Evolutionary conservation across 1,140 invertebrate species (phyloP).

Genomic region (Idris sp.): DNA sequence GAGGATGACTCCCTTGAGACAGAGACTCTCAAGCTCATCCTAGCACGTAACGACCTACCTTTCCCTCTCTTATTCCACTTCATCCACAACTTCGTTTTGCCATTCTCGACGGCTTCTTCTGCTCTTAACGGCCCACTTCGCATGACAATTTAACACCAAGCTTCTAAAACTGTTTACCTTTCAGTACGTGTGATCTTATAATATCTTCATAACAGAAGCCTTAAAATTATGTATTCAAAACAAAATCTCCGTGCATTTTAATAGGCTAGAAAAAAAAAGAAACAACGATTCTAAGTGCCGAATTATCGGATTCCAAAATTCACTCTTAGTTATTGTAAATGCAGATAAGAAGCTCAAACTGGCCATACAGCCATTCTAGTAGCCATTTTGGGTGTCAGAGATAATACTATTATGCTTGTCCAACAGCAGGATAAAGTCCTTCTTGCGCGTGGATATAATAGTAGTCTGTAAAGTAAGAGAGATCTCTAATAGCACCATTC

Average conservation of each 20-base stretch:
- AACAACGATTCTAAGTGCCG: too few species aligned
- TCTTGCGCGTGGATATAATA: slow-evolving; percentile 60
- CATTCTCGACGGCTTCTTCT: slow-evolving; percentile 62
- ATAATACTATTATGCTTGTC: slow-evolving; percentile 63
- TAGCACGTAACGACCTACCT: slow-evolving; percentile 70
- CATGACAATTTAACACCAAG: slow-evolving; percentile 61
- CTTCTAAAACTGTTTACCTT: slow-evolving; percentile 60
- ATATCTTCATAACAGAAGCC: too few species aligned
- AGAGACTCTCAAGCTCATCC: slow-evolving; percentile 74
- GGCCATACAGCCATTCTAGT: slow-evolving; percentile 46
- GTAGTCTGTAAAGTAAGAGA: slow-evolving; percentile 59
- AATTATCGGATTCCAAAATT: slow-evolving; percentile 28
- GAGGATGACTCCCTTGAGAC: slow-evolving; percentile 71
- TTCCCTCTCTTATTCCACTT: slow-evolving; percentile 64
- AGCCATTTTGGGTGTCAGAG: slow-evolving; percentile 51
- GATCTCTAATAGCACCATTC: slow-evolving; percentile 51
- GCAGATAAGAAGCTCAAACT: slow-evolving; percentile 58
- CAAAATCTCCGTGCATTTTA: too few species aligned
- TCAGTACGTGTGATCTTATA: slow-evolving; percentile 39
- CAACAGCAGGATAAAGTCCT: slow-evolving; percentile 58
- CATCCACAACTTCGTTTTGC: slow-evolving; percentile 61
- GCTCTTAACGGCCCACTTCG: slow-evolving; percentile 67
- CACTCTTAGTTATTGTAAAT: slow-evolving; percentile 53
- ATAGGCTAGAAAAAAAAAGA: too few species aligned
- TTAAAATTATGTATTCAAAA: too few species aligned